Evolutionary conservation across 2,888 invertebrate genomes (phyloP).

Genomic region (Rhaphigaster nebulosa): DNA sequence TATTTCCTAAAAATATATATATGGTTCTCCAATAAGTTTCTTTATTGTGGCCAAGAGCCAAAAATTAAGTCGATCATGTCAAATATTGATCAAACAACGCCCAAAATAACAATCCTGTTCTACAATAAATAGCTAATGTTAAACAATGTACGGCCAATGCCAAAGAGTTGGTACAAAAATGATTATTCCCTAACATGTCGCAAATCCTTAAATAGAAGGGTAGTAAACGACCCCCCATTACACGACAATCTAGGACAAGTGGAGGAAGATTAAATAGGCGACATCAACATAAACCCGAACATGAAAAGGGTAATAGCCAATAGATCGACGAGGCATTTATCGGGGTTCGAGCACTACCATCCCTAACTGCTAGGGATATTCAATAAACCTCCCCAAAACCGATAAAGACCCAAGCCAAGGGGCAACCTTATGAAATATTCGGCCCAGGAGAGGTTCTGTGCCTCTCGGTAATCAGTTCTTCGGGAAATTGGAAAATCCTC

Average conservation of each 20-base stretch:
- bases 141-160: background rate
- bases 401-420: slow-evolving; percentile 5
- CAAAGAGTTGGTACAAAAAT: background rate
- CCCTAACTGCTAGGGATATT: background rate
- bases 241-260: background rate
- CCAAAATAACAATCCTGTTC: too few relatives aligned
- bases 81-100: too few relatives aligned
- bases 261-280: background rate
- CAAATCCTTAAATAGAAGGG: background rate
- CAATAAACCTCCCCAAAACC: slow-evolving; percentile 40
- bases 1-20: too few relatives aligned
- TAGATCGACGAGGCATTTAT: background rate
- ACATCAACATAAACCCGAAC: slow-evolving; percentile 19
- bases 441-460: background rate
- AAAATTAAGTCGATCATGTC: too few relatives aligned
- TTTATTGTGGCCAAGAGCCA: too few relatives aligned
- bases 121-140: too few relatives aligned
- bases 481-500: slow-evolving; percentile 40
- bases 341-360: background rate
- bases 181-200: background rate
- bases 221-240: background rate
- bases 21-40: too few relatives aligned
- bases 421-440: slow-evolving; percentile 45
- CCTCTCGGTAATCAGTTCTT: slow-evolving; percentile 6
- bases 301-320: slow-evolving; percentile 34